Conservation (phyloP, 2,797 vertebrate genomes). For the Epinephelus awoara region DNA sequence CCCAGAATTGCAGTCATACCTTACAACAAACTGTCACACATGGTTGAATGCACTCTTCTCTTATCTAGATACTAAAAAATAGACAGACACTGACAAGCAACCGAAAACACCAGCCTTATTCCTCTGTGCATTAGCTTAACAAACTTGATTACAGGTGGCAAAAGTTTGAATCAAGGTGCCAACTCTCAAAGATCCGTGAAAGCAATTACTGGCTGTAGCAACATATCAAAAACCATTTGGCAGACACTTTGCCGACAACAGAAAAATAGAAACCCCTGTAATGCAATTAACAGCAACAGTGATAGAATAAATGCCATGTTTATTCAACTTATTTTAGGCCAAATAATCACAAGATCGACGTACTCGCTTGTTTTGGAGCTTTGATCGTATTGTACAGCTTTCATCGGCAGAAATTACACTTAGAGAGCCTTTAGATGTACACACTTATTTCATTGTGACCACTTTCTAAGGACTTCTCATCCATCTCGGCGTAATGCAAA, state of each 20-base stretch:
- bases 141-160: slow-evolving; percentile 58
- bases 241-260: neutral
- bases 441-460: too few species aligned
- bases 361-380: neutral
- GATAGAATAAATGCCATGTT: neutral
- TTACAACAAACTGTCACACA: slow-evolving; percentile 26
- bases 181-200: slow-evolving; percentile 19
- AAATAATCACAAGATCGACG: neutral
- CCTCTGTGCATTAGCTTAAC: slow-evolving; percentile 58
- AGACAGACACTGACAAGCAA: slow-evolving; percentile 26
- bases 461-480: too few species aligned
- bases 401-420: neutral
- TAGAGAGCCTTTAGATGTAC: neutral
- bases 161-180: slow-evolving; percentile 45
- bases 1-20: slow-evolving; percentile 27
- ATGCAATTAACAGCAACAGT: neutral
- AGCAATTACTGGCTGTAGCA: slow-evolving; percentile 33
- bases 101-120: slow-evolving; percentile 12
- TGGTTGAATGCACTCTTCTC: slow-evolving; percentile 26
- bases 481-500: too few species aligned
- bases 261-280: neutral
- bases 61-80: slow-evolving; percentile 45
- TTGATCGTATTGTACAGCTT: neutral
- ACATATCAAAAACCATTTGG: slow-evolving; percentile 1
- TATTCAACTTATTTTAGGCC: neutral